Evolutionary conservation across 2,113 vertebrate species (phyloP).

Genomic region (Cromileptes altivelis): DNA sequence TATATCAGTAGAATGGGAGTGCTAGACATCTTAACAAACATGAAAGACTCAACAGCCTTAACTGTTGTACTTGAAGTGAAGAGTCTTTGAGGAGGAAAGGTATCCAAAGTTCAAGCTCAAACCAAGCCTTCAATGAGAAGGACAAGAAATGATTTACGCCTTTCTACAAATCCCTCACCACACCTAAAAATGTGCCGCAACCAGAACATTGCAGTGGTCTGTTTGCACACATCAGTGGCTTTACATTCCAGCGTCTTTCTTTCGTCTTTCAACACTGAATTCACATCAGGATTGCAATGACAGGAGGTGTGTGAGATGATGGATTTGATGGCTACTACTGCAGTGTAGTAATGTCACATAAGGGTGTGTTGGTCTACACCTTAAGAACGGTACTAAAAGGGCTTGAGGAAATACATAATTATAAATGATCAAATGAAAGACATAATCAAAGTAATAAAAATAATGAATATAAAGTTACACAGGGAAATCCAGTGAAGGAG

Average conservation of each 20-base stretch:
- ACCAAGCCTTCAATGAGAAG: neutral
- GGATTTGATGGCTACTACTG: neutral
- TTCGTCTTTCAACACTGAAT: neutral
- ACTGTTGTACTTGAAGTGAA: neutral
- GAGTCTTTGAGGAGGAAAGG: neutral
- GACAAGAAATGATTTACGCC: neutral
- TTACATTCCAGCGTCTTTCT: neutral
- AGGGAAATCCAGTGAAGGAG: neutral
- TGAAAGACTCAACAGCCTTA: neutral
- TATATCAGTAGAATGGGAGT: neutral
- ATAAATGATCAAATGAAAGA: neutral
- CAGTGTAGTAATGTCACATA: neutral
- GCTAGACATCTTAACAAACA: neutral
- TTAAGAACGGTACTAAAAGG: neutral
- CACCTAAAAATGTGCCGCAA: slow-evolving; percentile 33
- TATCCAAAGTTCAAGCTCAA: neutral
- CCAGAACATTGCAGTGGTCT: neutral
- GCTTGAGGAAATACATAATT: neutral
- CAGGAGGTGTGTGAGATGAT: neutral
- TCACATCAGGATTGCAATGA: neutral
- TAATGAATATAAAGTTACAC: neutral
- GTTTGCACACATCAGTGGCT: neutral
- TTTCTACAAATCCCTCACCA: neutral
- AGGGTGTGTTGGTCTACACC: slow-evolving; percentile 14
- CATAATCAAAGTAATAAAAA: neutral